Conservation (phyloP, 2,797 vertebrate species). For the Fundulus diaphanus region DNA sequence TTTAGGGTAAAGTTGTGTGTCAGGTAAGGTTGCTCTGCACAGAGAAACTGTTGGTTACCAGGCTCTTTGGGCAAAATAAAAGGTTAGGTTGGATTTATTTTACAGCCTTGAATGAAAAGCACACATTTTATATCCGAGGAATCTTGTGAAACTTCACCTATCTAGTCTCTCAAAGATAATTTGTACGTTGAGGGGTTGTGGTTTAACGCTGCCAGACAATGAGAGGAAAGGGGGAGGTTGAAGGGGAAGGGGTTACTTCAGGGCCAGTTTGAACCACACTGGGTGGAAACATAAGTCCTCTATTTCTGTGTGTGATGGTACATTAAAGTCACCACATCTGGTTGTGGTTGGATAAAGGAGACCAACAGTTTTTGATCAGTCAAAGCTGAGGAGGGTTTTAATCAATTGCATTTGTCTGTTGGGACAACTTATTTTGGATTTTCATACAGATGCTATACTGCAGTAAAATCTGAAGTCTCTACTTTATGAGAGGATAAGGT, state of each 20-base stretch:
- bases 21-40: not conserved
- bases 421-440: not conserved
- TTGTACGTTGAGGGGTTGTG: conserved; percentile 15
- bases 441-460: not conserved
- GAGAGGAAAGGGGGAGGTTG: conserved; percentile 16
- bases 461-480: not conserved
- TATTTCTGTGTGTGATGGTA: conserved; percentile 26
- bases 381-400: conserved; percentile 16
- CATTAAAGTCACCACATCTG: conserved; percentile 47
- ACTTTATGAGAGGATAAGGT: not conserved
- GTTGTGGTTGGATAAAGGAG: conserved; percentile 63
- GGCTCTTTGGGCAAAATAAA: not conserved
- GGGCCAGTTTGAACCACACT: conserved; percentile 19
- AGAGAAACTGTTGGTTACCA: not conserved
- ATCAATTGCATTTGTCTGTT: not conserved
- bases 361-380: conserved; percentile 30
- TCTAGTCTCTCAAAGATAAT: conserved; percentile 9
- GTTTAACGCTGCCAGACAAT: conserved; percentile 40
- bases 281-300: conserved; percentile 3
- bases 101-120: not conserved
- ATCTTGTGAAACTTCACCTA: not conserved
- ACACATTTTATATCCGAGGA: not conserved
- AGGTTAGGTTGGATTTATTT: not conserved
- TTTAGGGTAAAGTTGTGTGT: conserved; percentile 8
- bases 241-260: conserved; percentile 15